These are phyloP conservation scores for Neosilurus hyrtlii DNA, from an alignment of 2,797 vertebrate species.

Conservation along the genomic window DNA sequence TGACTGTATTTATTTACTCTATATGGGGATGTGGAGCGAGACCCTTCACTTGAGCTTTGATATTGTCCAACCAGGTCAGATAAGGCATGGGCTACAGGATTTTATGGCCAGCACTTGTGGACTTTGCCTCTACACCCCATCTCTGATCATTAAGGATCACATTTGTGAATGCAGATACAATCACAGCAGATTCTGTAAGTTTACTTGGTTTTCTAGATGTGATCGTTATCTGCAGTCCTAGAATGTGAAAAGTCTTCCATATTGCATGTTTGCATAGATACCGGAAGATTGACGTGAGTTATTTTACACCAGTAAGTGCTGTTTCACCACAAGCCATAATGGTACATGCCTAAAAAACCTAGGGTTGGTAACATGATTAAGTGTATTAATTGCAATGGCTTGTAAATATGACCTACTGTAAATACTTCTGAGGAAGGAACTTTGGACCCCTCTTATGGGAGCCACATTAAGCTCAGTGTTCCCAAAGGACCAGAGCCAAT, in stretches of 20 bases:
- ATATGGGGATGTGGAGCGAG: constrained; percentile 32
- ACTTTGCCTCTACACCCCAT: constrained; percentile 31
- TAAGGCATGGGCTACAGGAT: constrained; percentile 12
- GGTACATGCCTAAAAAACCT: constrained; percentile 22
- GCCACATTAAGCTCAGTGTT: constrained; percentile 56
- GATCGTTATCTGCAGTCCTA: neutral
- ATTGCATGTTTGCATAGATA: neutral
- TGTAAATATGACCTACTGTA: constrained; percentile 52
- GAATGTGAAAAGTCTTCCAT: neutral
- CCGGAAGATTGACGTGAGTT: neutral
- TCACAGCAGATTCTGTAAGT: neutral
- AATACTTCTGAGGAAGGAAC: constrained; percentile 53
- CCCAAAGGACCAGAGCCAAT: constrained; percentile 51
- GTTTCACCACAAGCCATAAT: constrained; percentile 28
- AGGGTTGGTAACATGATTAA: constrained; percentile 43
- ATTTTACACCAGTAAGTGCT: constrained; percentile 23
- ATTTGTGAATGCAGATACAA: neutral
- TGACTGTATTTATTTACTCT: constrained; percentile 76
- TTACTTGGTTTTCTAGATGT: neutral
- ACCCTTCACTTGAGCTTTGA: constrained; percentile 35
- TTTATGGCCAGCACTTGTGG: constrained; percentile 20
- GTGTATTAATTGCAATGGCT: constrained; percentile 52
- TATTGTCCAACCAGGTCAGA: constrained; percentile 25
- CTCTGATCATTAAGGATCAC: constrained; percentile 16
- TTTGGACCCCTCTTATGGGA: constrained; percentile 59